These are phyloP conservation scores for Monopterus albus DNA, from an alignment of 2,113 vertebrate species.

Conservation along the genomic window DNA sequence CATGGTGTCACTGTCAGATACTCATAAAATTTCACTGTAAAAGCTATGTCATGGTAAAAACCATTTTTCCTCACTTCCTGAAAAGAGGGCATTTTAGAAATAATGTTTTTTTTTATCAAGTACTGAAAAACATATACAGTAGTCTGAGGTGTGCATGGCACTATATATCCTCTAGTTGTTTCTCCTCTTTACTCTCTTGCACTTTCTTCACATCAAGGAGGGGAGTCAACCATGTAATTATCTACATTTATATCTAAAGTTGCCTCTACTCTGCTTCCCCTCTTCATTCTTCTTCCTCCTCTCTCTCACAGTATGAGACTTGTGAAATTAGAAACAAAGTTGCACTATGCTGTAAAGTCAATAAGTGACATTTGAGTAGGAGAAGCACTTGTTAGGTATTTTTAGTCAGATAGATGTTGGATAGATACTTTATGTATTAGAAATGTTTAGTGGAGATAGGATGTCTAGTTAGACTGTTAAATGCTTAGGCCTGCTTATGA, in stretches of 20 bases:
- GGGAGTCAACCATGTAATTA: constrained; percentile 43
- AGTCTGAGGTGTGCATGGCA: background rate
- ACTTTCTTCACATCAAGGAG: constrained; percentile 24
- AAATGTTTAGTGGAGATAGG: no score
- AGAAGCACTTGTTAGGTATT: no score
- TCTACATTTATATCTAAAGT: constrained; percentile 39
- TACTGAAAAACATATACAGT: background rate
- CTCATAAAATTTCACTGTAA: background rate
- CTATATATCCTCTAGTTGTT: background rate
- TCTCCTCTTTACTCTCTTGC: constrained; percentile 1
- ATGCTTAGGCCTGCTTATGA: no score
- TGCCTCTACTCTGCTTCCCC: constrained; percentile 21
- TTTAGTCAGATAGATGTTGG: no score
- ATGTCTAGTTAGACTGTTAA: no score
- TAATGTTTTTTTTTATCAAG: background rate
- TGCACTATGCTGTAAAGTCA: constrained; percentile 10
- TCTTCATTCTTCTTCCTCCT: constrained; percentile 6
- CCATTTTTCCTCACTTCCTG: background rate
- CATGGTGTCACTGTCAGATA: background rate
- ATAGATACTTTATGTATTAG: no score
- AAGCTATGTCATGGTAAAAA: background rate
- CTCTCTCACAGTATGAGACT: constrained; percentile 1
- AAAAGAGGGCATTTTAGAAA: background rate
- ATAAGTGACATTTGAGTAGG: constrained; percentile 32
- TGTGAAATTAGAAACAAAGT: constrained; percentile 21